Conservation (phyloP, 2,888 invertebrate species). For the Melieria omissa region DNA sequence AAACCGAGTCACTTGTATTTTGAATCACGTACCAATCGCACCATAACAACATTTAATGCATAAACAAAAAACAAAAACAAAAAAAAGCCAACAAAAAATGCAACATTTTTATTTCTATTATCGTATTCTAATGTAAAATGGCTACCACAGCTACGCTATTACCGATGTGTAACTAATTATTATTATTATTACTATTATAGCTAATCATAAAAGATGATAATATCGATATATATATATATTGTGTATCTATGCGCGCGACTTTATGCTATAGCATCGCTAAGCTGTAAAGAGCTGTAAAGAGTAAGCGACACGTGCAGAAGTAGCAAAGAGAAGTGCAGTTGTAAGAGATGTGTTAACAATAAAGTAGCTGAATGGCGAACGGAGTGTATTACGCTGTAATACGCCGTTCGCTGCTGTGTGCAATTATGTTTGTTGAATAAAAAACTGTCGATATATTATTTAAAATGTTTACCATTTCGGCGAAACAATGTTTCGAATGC, state of each 20-base stretch:
- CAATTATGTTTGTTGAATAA: conserved; percentile 32
- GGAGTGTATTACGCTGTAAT: conserved; percentile 12
- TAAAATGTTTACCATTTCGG: too few species aligned
- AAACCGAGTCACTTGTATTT: not conserved
- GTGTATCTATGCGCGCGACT: not conserved
- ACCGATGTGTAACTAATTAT: conserved; percentile 21
- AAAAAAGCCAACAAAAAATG: conserved; percentile 12
- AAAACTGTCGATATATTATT: not conserved
- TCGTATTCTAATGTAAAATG: not conserved
- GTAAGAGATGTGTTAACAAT: conserved; percentile 20
- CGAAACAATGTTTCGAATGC: too few species aligned
- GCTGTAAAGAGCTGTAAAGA: conserved; percentile 3
- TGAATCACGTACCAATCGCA: too few species aligned
- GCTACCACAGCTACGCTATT: not conserved
- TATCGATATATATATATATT: not conserved
- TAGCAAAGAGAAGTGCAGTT: not conserved
- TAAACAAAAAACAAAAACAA: conserved; percentile 6
- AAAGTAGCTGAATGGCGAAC: conserved; percentile 24
- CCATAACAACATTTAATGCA: not conserved
- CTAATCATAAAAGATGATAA: not conserved
- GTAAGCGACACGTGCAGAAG: not conserved
- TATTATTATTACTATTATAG: conserved; percentile 6
- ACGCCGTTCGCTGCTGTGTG: conserved; percentile 26
- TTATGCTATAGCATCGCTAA: not conserved
- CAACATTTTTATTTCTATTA: not conserved